phyloP scores from a whole-genome alignment of 1,140 invertebrate genomes.

The Drosophila trapezifrons region DNA sequence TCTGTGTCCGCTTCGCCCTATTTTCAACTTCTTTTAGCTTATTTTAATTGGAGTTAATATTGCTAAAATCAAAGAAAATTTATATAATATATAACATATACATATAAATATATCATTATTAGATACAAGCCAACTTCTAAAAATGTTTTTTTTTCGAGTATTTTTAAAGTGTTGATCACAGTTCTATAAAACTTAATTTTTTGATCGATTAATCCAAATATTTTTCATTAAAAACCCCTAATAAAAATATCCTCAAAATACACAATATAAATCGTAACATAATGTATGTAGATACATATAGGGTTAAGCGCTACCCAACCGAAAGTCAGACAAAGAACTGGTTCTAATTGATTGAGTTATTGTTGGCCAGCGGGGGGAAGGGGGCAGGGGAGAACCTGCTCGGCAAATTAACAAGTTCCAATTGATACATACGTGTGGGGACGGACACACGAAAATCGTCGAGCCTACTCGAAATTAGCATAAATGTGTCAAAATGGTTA shows the following conservation, averaged over 20 bases:
- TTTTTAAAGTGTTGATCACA: too few relatives aligned
- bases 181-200: too few relatives aligned
- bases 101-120: too few relatives aligned
- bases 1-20: too few relatives aligned
- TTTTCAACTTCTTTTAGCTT: too few relatives aligned
- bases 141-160: too few relatives aligned
- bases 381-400: slow-evolving; percentile 60
- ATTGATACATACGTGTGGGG: slow-evolving; percentile 59
- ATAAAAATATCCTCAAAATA: neutral
- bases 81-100: too few relatives aligned
- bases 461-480: slow-evolving; percentile 45
- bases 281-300: slow-evolving; percentile 4
- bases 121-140: too few relatives aligned
- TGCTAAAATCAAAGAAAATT: too few relatives aligned
- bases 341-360: slow-evolving; percentile 52
- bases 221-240: too few relatives aligned
- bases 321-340: slow-evolving; percentile 33
- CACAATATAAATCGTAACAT: neutral
- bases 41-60: too few relatives aligned
- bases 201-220: too few relatives aligned
- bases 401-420: slow-evolving; percentile 75
- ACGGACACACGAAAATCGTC: slow-evolving; percentile 43
- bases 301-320: slow-evolving; percentile 11
- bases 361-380: slow-evolving; percentile 8
- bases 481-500: slow-evolving; percentile 50